phyloP scores from a whole-genome alignment of 2,888 invertebrate genomes.

The Octonoba sinensis region DNA sequence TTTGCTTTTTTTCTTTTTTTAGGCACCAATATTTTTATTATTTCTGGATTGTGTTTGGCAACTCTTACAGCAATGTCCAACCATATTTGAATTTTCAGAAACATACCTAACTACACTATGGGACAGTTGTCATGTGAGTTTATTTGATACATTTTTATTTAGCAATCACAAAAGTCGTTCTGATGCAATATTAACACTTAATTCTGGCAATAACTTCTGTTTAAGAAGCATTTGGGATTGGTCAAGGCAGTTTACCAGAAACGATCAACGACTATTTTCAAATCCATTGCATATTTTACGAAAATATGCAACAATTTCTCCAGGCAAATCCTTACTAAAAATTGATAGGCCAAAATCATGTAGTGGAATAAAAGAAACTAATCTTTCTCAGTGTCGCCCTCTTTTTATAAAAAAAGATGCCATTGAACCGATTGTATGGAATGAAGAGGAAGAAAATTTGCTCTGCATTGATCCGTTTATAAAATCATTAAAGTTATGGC shows the following conservation, averaged over 20 bases:
- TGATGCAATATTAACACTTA: conserved; percentile 73
- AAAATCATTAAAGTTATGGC: conserved; percentile 80
- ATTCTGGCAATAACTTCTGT: conserved; percentile 72
- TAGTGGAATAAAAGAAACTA: conserved; percentile 47
- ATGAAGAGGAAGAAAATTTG: conserved; percentile 50
- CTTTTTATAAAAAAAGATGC: conserved; percentile 23
- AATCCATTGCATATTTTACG: conserved; percentile 81
- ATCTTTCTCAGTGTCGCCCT: conserved; percentile 44
- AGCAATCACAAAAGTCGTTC: conserved; percentile 85
- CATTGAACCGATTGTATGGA: conserved; percentile 35
- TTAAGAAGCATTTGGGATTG: conserved; percentile 90
- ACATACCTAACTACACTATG: conserved; percentile 91
- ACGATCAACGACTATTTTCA: conserved; percentile 84
- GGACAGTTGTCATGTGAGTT: conserved; percentile 88
- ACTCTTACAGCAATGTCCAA: conserved; percentile 86
- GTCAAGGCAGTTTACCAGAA: conserved; percentile 86
- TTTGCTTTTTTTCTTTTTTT: conserved; percentile 69
- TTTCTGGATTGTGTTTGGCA: conserved; percentile 97
- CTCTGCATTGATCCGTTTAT: conserved; percentile 53
- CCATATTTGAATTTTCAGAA: conserved; percentile 91
- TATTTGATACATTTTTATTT: conserved; percentile 94
- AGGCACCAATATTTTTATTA: conserved; percentile 88
- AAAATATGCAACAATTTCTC: conserved; percentile 35
- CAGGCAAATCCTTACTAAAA: conserved; percentile 7
- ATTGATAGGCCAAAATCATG: conserved; percentile 48